These are phyloP conservation scores for Lasioglossum leucozonium DNA, from an alignment of 2,888 invertebrate genomes.

Conservation along the genomic window DNA sequence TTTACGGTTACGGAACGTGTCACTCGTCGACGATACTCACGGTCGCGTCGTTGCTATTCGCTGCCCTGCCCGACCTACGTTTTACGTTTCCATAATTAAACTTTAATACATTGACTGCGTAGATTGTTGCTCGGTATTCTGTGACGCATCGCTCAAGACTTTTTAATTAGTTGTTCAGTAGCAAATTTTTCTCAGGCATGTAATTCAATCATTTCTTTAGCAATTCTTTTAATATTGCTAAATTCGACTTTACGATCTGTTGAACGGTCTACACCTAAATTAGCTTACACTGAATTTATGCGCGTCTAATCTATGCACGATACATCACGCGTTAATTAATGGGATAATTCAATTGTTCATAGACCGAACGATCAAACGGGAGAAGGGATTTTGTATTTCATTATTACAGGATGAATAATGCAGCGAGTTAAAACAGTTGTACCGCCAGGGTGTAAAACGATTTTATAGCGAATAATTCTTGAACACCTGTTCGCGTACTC, in stretches of 20 bases:
- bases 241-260: too few species aligned
- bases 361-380: neutral
- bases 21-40: conserved; percentile 60
- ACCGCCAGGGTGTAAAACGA: neutral
- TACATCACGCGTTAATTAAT: neutral
- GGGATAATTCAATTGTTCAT: neutral
- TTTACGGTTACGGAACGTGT: conserved; percentile 70
- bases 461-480: neutral
- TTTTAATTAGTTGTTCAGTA: neutral
- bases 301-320: too few species aligned
- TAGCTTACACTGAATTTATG: neutral
- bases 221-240: too few species aligned
- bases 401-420: too few species aligned
- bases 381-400: too few species aligned
- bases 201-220: neutral
- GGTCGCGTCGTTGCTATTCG: neutral
- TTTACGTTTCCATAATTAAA: neutral
- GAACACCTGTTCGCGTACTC: neutral
- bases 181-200: neutral
- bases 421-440: too few species aligned
- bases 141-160: neutral
- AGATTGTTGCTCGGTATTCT: neutral
- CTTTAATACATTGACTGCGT: neutral
- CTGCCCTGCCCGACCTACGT: neutral
- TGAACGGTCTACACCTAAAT: neutral